phyloP scores from a whole-genome alignment of 2,888 invertebrate species.

The Crepidodera aurea region DNA sequence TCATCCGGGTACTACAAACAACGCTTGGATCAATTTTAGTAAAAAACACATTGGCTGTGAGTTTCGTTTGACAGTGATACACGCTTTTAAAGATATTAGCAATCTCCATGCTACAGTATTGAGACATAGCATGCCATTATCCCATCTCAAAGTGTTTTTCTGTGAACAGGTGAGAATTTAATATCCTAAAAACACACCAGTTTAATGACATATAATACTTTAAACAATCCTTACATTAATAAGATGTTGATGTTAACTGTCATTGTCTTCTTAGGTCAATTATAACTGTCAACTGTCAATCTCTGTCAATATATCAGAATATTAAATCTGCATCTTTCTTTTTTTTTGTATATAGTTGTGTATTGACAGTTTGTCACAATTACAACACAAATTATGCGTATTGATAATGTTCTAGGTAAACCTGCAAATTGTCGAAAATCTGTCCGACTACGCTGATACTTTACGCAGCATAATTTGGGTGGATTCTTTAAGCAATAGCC shows the following conservation, averaged over 20 bases:
- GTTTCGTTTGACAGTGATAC: slow-evolving; percentile 70
- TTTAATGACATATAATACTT: too few relatives aligned
- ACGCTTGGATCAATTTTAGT: slow-evolving; percentile 69
- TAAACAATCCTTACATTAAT: too few relatives aligned
- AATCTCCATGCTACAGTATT: slow-evolving; percentile 70
- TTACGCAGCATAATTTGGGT: slow-evolving; percentile 70
- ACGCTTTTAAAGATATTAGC: slow-evolving; percentile 73
- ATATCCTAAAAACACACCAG: too few relatives aligned
- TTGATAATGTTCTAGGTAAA: slow-evolving; percentile 63
- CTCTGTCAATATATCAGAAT: too few relatives aligned
- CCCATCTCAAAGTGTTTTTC: slow-evolving; percentile 77
- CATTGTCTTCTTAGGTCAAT: too few relatives aligned
- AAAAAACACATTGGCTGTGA: slow-evolving; percentile 66
- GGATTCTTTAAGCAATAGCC: slow-evolving; percentile 62
- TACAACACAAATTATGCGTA: too few relatives aligned
- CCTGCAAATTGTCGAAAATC: slow-evolving; percentile 64
- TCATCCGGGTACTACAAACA: slow-evolving; percentile 70
- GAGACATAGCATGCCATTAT: slow-evolving; percentile 74
- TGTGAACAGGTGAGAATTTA: slow-evolving; percentile 68
- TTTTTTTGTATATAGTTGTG: too few relatives aligned
- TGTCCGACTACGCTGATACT: slow-evolving; percentile 65
- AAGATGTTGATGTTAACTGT: too few relatives aligned
- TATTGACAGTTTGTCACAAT: too few relatives aligned
- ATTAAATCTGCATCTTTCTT: too few relatives aligned
- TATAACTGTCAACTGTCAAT: too few relatives aligned